Evolutionary conservation across 1,140 invertebrate genomes (phyloP), one percentile per base, ranked within the genome.

Genomic region (Anastrepha obliqua): DNA sequence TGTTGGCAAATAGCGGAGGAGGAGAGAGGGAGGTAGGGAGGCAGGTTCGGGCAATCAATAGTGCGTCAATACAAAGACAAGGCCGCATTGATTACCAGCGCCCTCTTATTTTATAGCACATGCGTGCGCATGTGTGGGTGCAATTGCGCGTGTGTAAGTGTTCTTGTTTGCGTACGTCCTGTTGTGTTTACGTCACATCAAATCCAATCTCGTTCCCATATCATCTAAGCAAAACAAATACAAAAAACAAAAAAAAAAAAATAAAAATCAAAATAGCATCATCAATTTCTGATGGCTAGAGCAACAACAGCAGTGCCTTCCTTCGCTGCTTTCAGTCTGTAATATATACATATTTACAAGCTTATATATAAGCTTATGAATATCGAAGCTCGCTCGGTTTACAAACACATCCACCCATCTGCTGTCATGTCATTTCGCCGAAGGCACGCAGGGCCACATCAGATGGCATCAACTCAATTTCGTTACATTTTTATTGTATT

Each of bases 151-250:
- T 55, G 51, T 55, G 51, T 55, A 55, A 8, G 51, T 6, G 51
- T 55, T 2, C 6, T 8, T 55, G 51, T 55, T 67, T 7, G 81
- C 58, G 81, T 85, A 15, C 58, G 81, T 85, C 3, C 20, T 29
- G 20, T 13, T 85, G 9, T 85, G 20, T 85, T 85, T 58, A 59
- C 51, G 81, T 58, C 81, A 85, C 81, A 44, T 85, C 7, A 85
- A 39, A 58, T 9, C 81, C 81, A 85, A 85, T 59, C 59, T 29
- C 51, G 15, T 39, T 59, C n/a, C 42, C 39, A 44, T 74, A 17
- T 17, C 42, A 74, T 74, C 67, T 44, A 44, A 62, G 17, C 60
- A 67, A 74, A 74, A 13, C 15, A 74, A 74, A 29, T 29, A 29
- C 29, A 29, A 29, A 29, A 29, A 29, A 29, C 29, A 29, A 29